Conservation (phyloP, 2,113 vertebrate genomes). For the Aphelocoma coerulescens region DNA sequence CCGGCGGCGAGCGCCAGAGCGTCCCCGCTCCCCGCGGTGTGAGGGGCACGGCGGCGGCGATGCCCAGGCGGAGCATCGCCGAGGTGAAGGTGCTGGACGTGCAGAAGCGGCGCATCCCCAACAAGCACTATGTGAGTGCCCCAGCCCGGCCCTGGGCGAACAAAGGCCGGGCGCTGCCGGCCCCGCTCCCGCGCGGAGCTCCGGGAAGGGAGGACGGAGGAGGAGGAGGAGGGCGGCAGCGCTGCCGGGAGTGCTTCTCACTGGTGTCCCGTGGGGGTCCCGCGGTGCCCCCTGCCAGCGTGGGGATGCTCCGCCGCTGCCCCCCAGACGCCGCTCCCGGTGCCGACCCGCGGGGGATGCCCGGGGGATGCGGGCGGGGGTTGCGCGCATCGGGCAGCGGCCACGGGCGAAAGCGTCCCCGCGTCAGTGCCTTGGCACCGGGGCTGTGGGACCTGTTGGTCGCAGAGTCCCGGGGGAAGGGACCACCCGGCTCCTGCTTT, state of each 20-base stretch:
- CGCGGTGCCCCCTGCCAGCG: not conserved
- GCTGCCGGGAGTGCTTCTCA: not conserved
- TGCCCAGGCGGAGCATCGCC: constrained; percentile 78
- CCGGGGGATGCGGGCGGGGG: not conserved
- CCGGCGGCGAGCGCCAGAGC: not conserved
- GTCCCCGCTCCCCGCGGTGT: not conserved
- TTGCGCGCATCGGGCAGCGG: not conserved
- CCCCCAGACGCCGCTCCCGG: not conserved
- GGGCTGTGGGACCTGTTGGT: not conserved
- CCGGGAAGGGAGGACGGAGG: not conserved
- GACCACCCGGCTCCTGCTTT: not conserved
- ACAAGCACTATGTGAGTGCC: constrained; percentile 82
- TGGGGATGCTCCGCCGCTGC: not conserved
- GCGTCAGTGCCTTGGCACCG: not conserved
- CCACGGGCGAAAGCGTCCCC: not conserved
- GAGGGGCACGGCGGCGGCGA: constrained; percentile 39
- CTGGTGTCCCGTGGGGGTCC: not conserved
- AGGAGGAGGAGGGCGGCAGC: not conserved
- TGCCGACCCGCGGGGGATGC: not conserved
- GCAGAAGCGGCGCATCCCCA: constrained; percentile 79
- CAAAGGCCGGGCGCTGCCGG: constrained; percentile 35
- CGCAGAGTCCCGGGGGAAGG: not conserved
- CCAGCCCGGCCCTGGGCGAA: not conserved
- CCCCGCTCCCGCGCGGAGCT: not conserved
- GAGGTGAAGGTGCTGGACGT: constrained; percentile 82